Conservation (phyloP, 2,797 vertebrate genomes). For the Lemur catta region DNA sequence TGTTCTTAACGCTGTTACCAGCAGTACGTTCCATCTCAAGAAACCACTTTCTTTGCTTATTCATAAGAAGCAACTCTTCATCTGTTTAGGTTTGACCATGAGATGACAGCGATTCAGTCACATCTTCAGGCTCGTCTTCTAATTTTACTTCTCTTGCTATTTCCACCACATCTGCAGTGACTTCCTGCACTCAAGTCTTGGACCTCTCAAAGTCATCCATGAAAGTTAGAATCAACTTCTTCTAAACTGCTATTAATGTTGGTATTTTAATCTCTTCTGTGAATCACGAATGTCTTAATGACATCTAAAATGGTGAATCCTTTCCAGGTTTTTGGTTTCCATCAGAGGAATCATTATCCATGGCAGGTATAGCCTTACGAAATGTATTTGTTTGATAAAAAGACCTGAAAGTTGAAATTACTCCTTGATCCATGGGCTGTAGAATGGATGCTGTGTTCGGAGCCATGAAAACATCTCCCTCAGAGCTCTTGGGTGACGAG, state of each 20-base stretch:
- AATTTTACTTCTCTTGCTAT: background rate
- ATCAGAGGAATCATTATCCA: background rate
- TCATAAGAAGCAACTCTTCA: background rate
- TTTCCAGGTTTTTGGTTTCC: background rate
- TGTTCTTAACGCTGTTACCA: background rate
- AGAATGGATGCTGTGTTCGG: background rate
- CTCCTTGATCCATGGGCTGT: background rate
- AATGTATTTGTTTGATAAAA: background rate
- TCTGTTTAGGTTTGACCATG: background rate
- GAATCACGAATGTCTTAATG: background rate
- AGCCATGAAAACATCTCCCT: background rate
- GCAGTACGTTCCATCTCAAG: background rate
- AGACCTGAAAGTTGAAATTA: background rate
- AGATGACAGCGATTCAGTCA: background rate
- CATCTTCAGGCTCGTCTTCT: background rate
- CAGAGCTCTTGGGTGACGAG: background rate
- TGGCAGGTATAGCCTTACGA: background rate
- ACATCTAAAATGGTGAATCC: background rate
- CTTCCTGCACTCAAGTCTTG: background rate
- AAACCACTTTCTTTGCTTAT: background rate
- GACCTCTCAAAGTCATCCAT: background rate
- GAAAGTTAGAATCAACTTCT: background rate
- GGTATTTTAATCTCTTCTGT: background rate
- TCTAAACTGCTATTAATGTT: background rate
- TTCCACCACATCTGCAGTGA: background rate